A percentile compares a stretch with the other conserved stretches of the same genome.
phyloP scores from a whole-genome alignment of 2,888 invertebrate genomes.

The Ernsta delagoae region DNA sequence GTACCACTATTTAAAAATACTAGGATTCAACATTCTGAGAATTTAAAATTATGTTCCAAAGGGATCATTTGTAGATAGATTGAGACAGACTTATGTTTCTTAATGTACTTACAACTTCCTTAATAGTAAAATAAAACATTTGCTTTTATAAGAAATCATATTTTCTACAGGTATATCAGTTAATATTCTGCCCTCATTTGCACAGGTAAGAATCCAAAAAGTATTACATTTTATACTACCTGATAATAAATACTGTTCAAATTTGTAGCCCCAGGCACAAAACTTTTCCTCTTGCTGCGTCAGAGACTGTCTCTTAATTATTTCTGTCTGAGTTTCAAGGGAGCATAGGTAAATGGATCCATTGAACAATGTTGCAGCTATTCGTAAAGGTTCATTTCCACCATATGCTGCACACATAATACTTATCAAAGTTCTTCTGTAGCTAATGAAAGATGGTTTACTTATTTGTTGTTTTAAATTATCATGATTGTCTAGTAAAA shows the following conservation, averaged over 20 bases:
- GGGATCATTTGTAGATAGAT: too few relatives aligned
- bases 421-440: conserved; percentile 54
- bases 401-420: conserved; percentile 50
- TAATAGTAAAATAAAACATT: too few relatives aligned
- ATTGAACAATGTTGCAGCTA: conserved; percentile 49
- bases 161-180: too few relatives aligned
- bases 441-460: conserved; percentile 47
- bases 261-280: conserved; percentile 47
- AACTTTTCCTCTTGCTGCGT: conserved; percentile 42
- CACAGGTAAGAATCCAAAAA: too few relatives aligned
- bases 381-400: conserved; percentile 42
- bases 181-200: too few relatives aligned
- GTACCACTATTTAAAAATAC: too few relatives aligned
- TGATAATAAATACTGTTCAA: conserved; percentile 50
- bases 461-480: conserved; percentile 32
- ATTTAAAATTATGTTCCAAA: too few relatives aligned
- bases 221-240: conserved; percentile 37
- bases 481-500: conserved; percentile 45
- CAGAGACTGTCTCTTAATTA: conserved; percentile 38
- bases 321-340: conserved; percentile 45
- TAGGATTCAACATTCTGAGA: too few relatives aligned
- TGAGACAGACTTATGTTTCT: too few relatives aligned
- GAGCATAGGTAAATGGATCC: conserved; percentile 53
- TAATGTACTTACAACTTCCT: too few relatives aligned
- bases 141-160: too few relatives aligned